Percentiles rank a stretch among this genome's conserved stretches.
Conservation (phyloP, 2,888 invertebrate species). For the Euproctis similis region DNA sequence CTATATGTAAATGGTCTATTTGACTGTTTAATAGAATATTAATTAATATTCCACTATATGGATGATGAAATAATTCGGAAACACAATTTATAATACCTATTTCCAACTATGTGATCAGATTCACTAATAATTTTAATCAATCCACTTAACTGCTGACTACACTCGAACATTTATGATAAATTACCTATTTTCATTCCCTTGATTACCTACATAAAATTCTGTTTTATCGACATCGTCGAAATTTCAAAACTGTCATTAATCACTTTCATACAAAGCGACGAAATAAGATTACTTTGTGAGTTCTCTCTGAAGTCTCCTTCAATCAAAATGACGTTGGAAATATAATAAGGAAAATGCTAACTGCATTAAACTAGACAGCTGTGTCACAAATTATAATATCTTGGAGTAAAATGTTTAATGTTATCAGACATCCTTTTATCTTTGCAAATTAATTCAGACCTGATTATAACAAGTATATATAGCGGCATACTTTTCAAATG, state of each 20-base stretch:
- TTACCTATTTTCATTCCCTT: no score
- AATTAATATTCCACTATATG: not conserved
- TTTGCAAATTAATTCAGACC: slow-evolving; percentile 21
- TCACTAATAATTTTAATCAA: no score
- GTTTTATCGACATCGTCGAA: no score
- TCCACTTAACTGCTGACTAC: no score
- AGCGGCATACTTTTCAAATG: no score
- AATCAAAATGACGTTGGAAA: slow-evolving; percentile 18
- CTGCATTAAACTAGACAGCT: slow-evolving; percentile 22
- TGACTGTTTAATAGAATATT: no score
- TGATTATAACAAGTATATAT: no score
- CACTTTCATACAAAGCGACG: no score
- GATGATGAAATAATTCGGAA: not conserved
- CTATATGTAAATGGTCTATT: no score
- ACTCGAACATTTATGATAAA: no score
- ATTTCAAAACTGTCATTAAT: not conserved
- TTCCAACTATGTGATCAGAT: no score
- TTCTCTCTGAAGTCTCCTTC: slow-evolving; percentile 11
- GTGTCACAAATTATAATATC: slow-evolving; percentile 26
- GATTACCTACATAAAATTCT: no score
- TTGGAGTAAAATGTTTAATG: slow-evolving; percentile 22
- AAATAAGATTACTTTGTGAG: slow-evolving; percentile 5
- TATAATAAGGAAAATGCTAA: slow-evolving; percentile 21
- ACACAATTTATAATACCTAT: not conserved
- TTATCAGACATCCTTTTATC: slow-evolving; percentile 20